phyloP scores from a whole-genome alignment of 2,888 invertebrate species.

The Alviniconcha strummeri region DNA sequence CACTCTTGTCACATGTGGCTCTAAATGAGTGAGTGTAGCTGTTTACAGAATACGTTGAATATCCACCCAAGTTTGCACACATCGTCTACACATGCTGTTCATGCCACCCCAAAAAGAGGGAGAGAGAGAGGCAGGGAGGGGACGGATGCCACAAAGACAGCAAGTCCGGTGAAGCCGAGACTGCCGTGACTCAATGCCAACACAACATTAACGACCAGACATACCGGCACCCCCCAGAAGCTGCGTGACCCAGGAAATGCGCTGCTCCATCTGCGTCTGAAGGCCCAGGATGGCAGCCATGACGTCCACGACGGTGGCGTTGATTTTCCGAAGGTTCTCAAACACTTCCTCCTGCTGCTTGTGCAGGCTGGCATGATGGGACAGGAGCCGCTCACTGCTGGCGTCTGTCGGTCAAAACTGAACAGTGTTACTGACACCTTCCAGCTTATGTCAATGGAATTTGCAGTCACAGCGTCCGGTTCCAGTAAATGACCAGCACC shows the following conservation, averaged over 20 bases:
- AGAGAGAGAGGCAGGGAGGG: too few species aligned
- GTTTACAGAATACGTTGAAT: too few species aligned
- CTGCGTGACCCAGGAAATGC: slow-evolving; percentile 57
- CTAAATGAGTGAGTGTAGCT: too few species aligned
- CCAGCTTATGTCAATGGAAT: not conserved
- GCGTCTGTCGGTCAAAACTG: slow-evolving; percentile 26
- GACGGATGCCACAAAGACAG: too few species aligned
- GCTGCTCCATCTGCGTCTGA: slow-evolving; percentile 57
- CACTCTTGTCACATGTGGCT: too few species aligned
- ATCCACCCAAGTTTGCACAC: too few species aligned
- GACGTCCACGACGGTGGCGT: slow-evolving; percentile 56
- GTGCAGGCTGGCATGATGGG: slow-evolving; percentile 36
- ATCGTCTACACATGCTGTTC: too few species aligned
- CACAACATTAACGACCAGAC: not conserved
- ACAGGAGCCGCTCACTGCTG: slow-evolving; percentile 33
- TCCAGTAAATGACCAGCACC: not conserved
- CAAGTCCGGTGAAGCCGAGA: too few species aligned
- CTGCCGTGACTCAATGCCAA: too few species aligned
- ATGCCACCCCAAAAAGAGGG: too few species aligned
- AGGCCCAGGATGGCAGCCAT: slow-evolving; percentile 56
- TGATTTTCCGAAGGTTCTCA: slow-evolving; percentile 56
- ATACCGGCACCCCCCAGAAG: slow-evolving; percentile 44
- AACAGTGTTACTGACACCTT: not conserved
- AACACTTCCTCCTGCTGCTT: slow-evolving; percentile 36
- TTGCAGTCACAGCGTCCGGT: not conserved